Evolutionary conservation across 1,140 invertebrate species (phyloP), one percentile per base, ranked within the genome.

Genomic region (Tetraneura akinire): DNA sequence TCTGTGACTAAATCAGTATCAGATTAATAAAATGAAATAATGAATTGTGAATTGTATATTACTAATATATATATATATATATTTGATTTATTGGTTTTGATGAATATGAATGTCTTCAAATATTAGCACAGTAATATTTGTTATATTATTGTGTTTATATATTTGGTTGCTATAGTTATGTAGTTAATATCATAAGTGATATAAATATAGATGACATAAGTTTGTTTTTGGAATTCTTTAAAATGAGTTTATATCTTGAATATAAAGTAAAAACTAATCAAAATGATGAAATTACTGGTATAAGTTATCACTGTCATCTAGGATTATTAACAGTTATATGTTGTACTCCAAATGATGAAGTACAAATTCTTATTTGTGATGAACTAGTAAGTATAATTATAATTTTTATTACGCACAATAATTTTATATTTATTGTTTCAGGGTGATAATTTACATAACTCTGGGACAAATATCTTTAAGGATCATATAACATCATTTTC

Each of bases 361-460:
- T 95, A 81, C 91, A 91, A 82, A 91, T 97, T 1, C 93, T 90
- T 78, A 91, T 98, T 81, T 96, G 95, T 84, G 91, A 95, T 84
- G 95, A 97, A 87, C 89, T 91, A 85, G 93, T 94, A 87, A 87
- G 68, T 74, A 29, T 8, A 4, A 51, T 11, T n/a, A 6, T 5
- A 51, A 14, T 18, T 71, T 29, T n/a, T 3, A 26, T 29, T 5
- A 6, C 51, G 9, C 4, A 71, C 16, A 16, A 29, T 47, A n/a
- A n/a, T 51, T 49, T 10, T 29, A 2, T 11, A 29, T 29, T 26
- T 49, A 49, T 37, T 73, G 13, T 80, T 16, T 66, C 8, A 47
- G 45, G 57, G 70, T 47, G 80, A 80, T 8, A 3, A 29, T 57
- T 80, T 80, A 18, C 8, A 42, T 16, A 23, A 51, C 42, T 47